These are phyloP conservation scores for Didymodactylos carnosus DNA, from an alignment of 2,888 invertebrate genomes.

Conservation along the genomic window DNA sequence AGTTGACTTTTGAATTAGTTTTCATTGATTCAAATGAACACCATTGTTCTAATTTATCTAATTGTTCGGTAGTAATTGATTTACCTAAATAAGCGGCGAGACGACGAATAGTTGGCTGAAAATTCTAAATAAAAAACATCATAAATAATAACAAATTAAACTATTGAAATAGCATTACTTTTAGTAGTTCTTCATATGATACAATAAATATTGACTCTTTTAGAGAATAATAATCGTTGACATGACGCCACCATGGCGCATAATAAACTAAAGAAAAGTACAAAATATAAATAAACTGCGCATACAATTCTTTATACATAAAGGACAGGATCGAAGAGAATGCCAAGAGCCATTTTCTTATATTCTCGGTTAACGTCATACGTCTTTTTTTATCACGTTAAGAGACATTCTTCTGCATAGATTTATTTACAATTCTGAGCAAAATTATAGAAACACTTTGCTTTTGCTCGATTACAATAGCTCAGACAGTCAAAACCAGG, in stretches of 20 bases:
- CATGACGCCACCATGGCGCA: conserved; percentile 29
- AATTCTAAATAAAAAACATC: conserved; percentile 9
- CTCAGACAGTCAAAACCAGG: no score
- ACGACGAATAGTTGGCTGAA: conserved; percentile 45
- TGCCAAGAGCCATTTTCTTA: no score
- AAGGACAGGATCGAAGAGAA: no score
- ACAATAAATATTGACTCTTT: conserved; percentile 51
- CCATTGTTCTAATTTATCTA: conserved; percentile 49
- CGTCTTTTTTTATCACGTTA: no score
- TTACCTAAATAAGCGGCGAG: conserved; percentile 30
- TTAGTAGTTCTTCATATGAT: conserved; percentile 62
- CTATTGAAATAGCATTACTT: conserved; percentile 22
- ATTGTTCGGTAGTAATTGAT: conserved; percentile 44
- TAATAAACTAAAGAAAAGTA: conserved; percentile 21
- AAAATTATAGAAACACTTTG: no score
- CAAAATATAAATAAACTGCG: not conserved
- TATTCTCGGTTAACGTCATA: no score
- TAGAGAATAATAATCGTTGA: conserved; percentile 35
- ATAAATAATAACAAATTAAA: not conserved
- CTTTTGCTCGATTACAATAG: no score
- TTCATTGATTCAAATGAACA: conserved; percentile 63
- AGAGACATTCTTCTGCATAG: no score
- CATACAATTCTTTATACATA: conserved; percentile 5
- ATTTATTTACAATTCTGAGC: no score
- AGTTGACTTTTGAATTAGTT: conserved; percentile 55